phyloP scores from a whole-genome alignment of 1,140 invertebrate genomes.

The Lepidurus apus region DNA sequence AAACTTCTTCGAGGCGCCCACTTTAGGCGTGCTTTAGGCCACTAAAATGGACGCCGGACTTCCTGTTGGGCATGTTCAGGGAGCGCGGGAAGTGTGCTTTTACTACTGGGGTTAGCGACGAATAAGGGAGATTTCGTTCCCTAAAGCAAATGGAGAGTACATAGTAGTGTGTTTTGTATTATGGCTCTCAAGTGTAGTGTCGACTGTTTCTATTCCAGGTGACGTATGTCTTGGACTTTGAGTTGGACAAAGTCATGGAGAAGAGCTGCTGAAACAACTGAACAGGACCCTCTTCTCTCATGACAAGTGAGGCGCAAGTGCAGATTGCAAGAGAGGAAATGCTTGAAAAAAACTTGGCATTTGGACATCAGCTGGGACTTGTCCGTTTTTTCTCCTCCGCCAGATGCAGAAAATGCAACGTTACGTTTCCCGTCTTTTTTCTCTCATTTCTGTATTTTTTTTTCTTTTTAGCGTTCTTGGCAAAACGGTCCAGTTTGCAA shows the following conservation, averaged over 20 bases:
- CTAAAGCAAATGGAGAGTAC: no score
- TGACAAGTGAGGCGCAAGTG: constrained; percentile 2
- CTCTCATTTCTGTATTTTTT: not conserved
- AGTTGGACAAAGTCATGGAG: no score
- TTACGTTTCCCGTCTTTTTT: no score
- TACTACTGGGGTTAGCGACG: not conserved
- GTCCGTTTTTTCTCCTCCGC: no score
- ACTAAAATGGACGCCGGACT: not conserved
- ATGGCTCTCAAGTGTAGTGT: no score
- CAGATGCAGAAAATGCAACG: no score
- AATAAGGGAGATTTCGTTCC: not conserved
- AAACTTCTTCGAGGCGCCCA: not conserved
- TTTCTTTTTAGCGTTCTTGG: not conserved
- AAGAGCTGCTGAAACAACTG: no score
- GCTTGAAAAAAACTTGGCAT: not conserved
- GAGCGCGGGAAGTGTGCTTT: not conserved
- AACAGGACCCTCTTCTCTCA: not conserved
- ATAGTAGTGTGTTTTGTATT: no score
- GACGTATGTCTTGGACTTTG: no score
- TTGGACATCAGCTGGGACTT: not conserved
- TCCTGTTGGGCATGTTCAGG: not conserved
- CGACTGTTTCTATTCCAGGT: no score
- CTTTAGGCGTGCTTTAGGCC: not conserved
- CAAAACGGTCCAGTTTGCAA: not conserved
- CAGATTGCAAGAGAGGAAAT: not conserved